Base-by-base conservation (phyloP, 2,888 invertebrate species). In the Villa cingulata region DNA sequence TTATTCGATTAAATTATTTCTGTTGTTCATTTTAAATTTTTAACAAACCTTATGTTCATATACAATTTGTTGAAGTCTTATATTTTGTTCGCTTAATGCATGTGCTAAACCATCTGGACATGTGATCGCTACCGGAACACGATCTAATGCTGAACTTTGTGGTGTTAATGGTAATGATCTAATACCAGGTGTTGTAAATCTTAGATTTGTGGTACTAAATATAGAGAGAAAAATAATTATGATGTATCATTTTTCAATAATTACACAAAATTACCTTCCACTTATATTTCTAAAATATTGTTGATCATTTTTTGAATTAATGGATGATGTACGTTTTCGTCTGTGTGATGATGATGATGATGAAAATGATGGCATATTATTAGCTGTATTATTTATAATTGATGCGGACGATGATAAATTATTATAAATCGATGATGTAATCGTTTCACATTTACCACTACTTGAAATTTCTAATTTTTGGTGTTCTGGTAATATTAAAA, bases 61-160 rank as follows among this genome's bases (percentile, higher is more conserved):
- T 58, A 87, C 81, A 60, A 92, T 83, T 68, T 88, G 85, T 63
- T 83, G 81, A 59, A 92, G 74, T 54, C 90, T 72, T 61, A 69
- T 62, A 53, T 69, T 69, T 59, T 68, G 65, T 59, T 69, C 69
- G 55, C 67, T 69, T 48, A 69, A 55, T 45, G 68, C 67, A 57
- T 68, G 69, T 29, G 66, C 65, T 51, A 69, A 55, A 44, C 69
- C 69, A 59, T 69, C 69, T 20, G 66, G 67, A 54, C 68, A 69
- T 51, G 66, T 62, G 48, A 68, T 62, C 39, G 63, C 58, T 41
- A 65, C 61, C 55, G 62, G 60, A 50, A 62, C 55, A 48, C 64
- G 59, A 51, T 66, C 71, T 53, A 62, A 59, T 32, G 29, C 4
- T 32, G 29, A 32, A 56, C 71, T 59, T 56, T 70, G 70, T 6